phyloP scores from a whole-genome alignment of 2,113 vertebrate genomes.

The Bucco capensis region DNA sequence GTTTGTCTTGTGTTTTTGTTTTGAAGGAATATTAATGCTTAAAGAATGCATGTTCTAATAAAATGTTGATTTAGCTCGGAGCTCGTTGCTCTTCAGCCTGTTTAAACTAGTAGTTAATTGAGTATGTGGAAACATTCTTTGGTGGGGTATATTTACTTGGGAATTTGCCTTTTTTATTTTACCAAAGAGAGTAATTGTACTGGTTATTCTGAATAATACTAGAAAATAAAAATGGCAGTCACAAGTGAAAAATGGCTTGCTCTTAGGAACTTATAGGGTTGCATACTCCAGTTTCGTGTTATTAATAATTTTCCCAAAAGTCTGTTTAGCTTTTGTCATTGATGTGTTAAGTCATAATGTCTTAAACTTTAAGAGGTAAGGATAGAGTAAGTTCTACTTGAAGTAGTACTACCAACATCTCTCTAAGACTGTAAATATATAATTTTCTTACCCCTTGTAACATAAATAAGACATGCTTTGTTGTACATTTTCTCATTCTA shows the following conservation, averaged over 20 bases:
- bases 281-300: not conserved
- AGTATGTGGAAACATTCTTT: not conserved
- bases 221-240: not conserved
- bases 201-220: not conserved
- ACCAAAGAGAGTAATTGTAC: not conserved
- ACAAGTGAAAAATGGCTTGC: not conserved
- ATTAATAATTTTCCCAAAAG: not conserved
- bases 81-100: constrained; percentile 67
- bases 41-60: not conserved
- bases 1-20: not conserved
- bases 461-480: not conserved
- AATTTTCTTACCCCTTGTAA: not conserved
- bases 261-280: not conserved
- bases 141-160: not conserved
- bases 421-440: not conserved
- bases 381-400: not conserved
- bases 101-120: not conserved
- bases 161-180: not conserved
- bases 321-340: not conserved
- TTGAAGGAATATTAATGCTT: not conserved
- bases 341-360: not conserved
- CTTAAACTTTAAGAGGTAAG: not conserved
- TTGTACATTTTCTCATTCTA: not conserved
- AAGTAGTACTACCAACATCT: not conserved
- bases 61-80: not conserved